A percentile compares a stretch with the other conserved stretches of the same genome.
Conservation (phyloP, 1,140 invertebrate species). For the Sinonovacula constricta region DNA sequence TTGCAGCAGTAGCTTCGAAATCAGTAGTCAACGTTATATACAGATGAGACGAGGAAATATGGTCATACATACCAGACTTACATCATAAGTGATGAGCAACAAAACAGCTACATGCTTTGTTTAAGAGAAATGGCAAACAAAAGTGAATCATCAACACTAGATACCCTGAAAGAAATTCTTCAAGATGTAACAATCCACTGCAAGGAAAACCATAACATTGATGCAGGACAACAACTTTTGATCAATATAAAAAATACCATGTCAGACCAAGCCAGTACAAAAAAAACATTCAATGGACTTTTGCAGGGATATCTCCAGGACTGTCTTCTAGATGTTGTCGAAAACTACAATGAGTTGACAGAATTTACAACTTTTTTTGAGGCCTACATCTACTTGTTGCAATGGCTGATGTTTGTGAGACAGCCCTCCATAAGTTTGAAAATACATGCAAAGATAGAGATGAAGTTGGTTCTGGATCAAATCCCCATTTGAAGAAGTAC, state of each 20-base stretch:
- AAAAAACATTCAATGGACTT: slow-evolving; percentile 40
- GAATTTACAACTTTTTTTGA: slow-evolving; percentile 50
- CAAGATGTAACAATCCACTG: slow-evolving; percentile 25
- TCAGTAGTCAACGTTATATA: slow-evolving; percentile 35
- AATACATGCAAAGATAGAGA: slow-evolving; percentile 4
- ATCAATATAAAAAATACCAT: slow-evolving; percentile 43
- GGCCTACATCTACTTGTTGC: slow-evolving; percentile 34
- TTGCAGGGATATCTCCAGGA: slow-evolving; percentile 29
- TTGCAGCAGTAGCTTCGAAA: slow-evolving; percentile 3
- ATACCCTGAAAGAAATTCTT: slow-evolving; percentile 46
- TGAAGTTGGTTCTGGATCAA: slow-evolving; percentile 7
- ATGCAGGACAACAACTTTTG: slow-evolving; percentile 25
- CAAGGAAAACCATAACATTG: background rate
- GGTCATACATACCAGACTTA: slow-evolving; percentile 43
- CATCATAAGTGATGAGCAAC: slow-evolving; percentile 16
- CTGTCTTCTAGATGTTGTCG: slow-evolving; percentile 15
- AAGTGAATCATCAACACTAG: slow-evolving; percentile 20
- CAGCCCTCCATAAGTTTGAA: slow-evolving; percentile 17
- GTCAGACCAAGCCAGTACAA: slow-evolving; percentile 44
- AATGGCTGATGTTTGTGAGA: slow-evolving; percentile 45
- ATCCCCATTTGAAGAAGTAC: background rate
- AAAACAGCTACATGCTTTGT: slow-evolving; percentile 49
- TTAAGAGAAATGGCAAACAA: slow-evolving; percentile 53
- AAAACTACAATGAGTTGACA: background rate
- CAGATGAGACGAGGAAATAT: slow-evolving; percentile 53